Evolutionary conservation across 53 echinoderm and acorn worm species (phyloP).

Genomic region (Astropecten irregularis): DNA sequence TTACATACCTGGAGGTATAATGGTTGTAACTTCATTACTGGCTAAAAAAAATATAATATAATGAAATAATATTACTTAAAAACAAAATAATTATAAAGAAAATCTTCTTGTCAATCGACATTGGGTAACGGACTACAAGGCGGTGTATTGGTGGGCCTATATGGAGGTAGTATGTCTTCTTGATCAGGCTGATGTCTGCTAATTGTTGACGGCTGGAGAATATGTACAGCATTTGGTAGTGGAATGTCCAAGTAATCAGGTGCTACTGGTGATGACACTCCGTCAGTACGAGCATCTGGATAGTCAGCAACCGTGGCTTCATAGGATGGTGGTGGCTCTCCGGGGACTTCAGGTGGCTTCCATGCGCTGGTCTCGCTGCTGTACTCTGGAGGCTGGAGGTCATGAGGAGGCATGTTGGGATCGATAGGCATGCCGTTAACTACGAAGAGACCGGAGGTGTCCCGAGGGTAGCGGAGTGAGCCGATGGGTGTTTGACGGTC

Average conservation of each 20-base stretch:
- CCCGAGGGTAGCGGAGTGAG: background rate
- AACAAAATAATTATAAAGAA: too few relatives aligned
- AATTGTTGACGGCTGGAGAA: too few relatives aligned
- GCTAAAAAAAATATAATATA: too few relatives aligned
- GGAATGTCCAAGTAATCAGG: background rate
- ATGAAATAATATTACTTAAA: too few relatives aligned
- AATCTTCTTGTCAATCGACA: slow-evolving; percentile 7
- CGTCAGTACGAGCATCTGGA: slow-evolving; percentile 16
- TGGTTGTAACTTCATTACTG: too few relatives aligned
- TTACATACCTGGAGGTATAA: too few relatives aligned
- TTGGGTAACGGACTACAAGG: slow-evolving; percentile 7
- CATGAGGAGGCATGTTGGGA: background rate
- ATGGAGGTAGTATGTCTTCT: background rate
- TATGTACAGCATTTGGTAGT: background rate
- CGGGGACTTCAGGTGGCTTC: slow-evolving; percentile 26
- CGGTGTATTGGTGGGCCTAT: background rate
- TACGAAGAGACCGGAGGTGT: background rate
- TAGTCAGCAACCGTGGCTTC: slow-evolving; percentile 27
- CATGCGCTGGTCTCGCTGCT: slow-evolving; percentile 18
- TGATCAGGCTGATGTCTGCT: too few relatives aligned
- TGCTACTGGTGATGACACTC: slow-evolving; percentile 5
- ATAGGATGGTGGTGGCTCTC: slow-evolving; percentile 24
- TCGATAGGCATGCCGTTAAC: slow-evolving; percentile 22
- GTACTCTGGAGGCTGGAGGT: slow-evolving; percentile 22
- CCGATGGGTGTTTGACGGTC: background rate